phyloP scores from a whole-genome alignment of 2,113 vertebrate genomes.

The Psittacus erithacus region DNA sequence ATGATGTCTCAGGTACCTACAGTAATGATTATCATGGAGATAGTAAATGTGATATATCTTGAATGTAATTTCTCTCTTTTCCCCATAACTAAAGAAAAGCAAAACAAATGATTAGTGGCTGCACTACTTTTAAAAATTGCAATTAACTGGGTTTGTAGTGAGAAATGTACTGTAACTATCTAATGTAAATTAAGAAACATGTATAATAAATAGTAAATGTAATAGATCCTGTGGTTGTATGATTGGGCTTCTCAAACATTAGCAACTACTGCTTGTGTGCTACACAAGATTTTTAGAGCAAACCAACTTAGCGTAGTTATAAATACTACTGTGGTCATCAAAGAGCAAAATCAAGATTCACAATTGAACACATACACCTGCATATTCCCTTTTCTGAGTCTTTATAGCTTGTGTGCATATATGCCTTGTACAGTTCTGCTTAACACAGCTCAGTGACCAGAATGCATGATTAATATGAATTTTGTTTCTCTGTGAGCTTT shows the following conservation, averaged over 20 bases:
- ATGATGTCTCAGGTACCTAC: not conserved
- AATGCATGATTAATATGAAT: not conserved
- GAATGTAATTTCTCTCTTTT: slow-evolving; percentile 29
- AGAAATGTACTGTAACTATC: slow-evolving; percentile 9
- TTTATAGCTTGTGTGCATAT: not conserved
- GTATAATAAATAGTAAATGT: slow-evolving; percentile 16
- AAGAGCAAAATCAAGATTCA: not conserved
- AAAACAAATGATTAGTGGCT: not conserved
- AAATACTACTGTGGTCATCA: not conserved
- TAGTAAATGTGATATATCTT: not conserved
- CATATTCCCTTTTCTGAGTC: not conserved
- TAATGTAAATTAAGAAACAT: not conserved
- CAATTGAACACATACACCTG: not conserved
- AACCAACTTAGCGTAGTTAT: not conserved
- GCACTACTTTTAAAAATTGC: not conserved
- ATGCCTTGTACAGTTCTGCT: not conserved
- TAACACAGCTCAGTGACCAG: not conserved
- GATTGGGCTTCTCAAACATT: not conserved
- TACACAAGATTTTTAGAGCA: not conserved
- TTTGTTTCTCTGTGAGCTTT: not conserved
- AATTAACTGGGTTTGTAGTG: not conserved
- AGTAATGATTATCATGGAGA: not conserved
- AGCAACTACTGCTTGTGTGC: not conserved
- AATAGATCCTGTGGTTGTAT: not conserved
- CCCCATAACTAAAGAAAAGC: not conserved